phyloP scores from a whole-genome alignment of 2,888 invertebrate species.

The Cheilosia vernalis region DNA sequence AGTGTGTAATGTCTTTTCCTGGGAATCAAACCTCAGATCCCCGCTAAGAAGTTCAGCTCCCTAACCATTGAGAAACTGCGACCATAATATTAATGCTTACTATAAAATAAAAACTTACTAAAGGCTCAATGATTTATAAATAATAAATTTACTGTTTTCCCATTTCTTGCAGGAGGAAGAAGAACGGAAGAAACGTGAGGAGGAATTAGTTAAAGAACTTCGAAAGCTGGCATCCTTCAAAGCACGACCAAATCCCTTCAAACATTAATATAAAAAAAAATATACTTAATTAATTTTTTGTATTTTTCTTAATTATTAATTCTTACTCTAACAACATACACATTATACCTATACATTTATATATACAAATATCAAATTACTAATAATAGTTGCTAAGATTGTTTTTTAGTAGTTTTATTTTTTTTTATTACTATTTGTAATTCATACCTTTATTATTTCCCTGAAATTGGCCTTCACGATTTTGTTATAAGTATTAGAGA shows the following conservation, averaged over 20 bases:
- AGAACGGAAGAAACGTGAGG: slow-evolving; percentile 79
- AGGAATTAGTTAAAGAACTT: slow-evolving; percentile 79
- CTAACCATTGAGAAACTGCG: too few species aligned
- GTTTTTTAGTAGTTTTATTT: slow-evolving; percentile 40
- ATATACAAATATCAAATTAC: slow-evolving; percentile 65
- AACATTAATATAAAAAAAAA: slow-evolving; percentile 66
- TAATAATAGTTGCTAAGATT: slow-evolving; percentile 67
- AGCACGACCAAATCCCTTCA: slow-evolving; percentile 83
- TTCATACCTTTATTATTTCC: slow-evolving; percentile 46
- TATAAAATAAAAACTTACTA: too few species aligned
- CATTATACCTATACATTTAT: slow-evolving; percentile 59
- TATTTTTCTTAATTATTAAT: slow-evolving; percentile 60
- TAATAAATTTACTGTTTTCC: neutral
- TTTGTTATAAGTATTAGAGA: slow-evolving; percentile 45
- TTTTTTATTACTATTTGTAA: slow-evolving; percentile 36
- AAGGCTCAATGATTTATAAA: too few species aligned
- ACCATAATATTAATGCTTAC: too few species aligned
- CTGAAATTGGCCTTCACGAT: slow-evolving; percentile 49
- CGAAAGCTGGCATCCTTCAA: slow-evolving; percentile 81
- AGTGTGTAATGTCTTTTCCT: too few species aligned
- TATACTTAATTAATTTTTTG: slow-evolving; percentile 65
- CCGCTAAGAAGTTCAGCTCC: too few species aligned
- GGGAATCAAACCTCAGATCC: too few species aligned
- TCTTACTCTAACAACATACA: slow-evolving; percentile 59
- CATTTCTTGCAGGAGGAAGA: slow-evolving; percentile 80